Evolutionary conservation across 2,888 invertebrate species (phyloP), one percentile per base, ranked within the genome.

Genomic region (Aspidiotus rigidus): DNA sequence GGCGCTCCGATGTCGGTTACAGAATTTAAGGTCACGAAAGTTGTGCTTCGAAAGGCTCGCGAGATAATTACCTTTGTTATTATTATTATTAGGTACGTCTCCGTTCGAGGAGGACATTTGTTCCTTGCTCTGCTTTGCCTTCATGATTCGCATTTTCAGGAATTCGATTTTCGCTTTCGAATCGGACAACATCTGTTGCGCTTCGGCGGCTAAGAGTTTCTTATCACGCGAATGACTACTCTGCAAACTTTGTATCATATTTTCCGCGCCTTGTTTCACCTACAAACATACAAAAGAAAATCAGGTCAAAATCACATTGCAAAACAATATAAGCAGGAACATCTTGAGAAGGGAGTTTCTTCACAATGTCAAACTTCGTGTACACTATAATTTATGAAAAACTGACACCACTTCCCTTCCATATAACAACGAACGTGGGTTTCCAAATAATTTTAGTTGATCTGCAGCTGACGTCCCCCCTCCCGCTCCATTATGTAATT

Each of bases 111-210:
- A 66, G 16, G 59, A 39, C 69, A 70, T 71, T 61, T 72, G 71
- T 28, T 71, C 57, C 70, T 74, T 74, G 54, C 70, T 69, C 62
- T 72, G 79, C 71, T 77, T 80, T 73, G 85, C 84, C 81, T 93
- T 95, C 75, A 92, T 86, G 76, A 98, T 94, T 77, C 96, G 88
- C 88, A 99, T 90, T 76, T 91, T 89, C 73, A 99, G 84, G 81
- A 94, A 96, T 79, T 99, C 97, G 77, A 98, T 98, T 83, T 99
- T 99, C 72, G 92, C 93, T 79, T 93, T 93, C 71, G 96, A 95
- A 79, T 94, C 94, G 74, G 89, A 90, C 73, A 95, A 83, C 95
- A 99, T 95, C 80, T 93, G 94, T 77, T 95, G 93, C 63, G 97
- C 97, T 81, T 96, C 95, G 70, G 89, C 90, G 70, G 89, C 90